Evolutionary conservation across 2,797 vertebrate species (phyloP).

Genomic region (Rhinatrema bivittatum): DNA sequence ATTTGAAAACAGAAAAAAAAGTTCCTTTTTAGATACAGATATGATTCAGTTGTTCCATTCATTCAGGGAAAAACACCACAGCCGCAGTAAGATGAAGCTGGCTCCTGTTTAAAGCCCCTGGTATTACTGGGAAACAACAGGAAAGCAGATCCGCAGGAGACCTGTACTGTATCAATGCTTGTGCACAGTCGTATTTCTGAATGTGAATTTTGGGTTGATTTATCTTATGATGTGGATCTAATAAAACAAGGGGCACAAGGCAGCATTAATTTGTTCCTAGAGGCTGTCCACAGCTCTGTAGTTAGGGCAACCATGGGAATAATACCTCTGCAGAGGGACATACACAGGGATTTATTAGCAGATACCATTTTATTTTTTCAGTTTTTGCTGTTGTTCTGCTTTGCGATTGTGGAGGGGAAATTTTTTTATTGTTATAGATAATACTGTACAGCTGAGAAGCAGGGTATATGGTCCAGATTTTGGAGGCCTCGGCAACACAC

Average conservation of each 20-base stretch:
- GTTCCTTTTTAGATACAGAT: not conserved
- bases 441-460: no score
- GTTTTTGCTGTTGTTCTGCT: no score
- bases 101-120: not conserved
- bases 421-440: no score
- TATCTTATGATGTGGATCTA: constrained; percentile 20
- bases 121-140: constrained; percentile 40
- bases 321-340: no score
- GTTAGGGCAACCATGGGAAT: constrained; percentile 1
- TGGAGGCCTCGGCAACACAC: no score
- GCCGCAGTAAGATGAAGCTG: constrained; percentile 26
- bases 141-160: constrained; percentile 37
- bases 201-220: constrained; percentile 21
- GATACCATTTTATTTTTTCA: no score
- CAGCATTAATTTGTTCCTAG: not conserved
- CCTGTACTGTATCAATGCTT: constrained; percentile 15
- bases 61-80: constrained; percentile 16
- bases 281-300: constrained; percentile 1
- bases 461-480: no score
- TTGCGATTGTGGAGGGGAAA: no score
- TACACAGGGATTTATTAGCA: no score
- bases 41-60: no score
- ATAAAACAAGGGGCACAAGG: constrained; percentile 17
- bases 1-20: not conserved
- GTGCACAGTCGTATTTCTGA: constrained; percentile 23